Evolutionary conservation across 1,140 invertebrate genomes (phyloP).

Genomic region (Achroia grisella): DNA sequence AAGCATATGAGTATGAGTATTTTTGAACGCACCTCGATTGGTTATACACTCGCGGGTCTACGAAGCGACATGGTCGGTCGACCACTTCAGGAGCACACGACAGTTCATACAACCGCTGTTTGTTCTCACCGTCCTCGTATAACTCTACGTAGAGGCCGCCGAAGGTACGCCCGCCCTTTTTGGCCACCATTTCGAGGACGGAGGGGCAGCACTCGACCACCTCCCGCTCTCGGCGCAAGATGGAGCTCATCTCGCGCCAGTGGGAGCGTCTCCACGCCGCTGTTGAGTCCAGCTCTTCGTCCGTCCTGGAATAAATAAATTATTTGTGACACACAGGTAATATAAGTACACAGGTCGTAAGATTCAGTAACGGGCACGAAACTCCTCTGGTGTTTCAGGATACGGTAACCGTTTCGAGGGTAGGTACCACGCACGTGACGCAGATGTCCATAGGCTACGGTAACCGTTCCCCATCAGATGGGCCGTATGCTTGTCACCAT

Average conservation of each 20-base stretch:
- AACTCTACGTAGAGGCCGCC: slow-evolving; percentile 82
- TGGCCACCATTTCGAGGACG: slow-evolving; percentile 83
- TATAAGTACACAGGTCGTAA: no score
- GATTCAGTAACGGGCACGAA: no score
- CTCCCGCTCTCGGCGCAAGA: slow-evolving; percentile 73
- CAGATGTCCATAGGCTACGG: no score
- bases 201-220: slow-evolving; percentile 88
- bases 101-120: slow-evolving; percentile 84
- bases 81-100: slow-evolving; percentile 83
- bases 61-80: slow-evolving; percentile 83
- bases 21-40: slow-evolving; percentile 87
- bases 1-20: slow-evolving; percentile 89
- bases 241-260: slow-evolving; percentile 77
- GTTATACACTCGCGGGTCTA: slow-evolving; percentile 80
- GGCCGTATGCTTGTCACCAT: no score
- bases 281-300: slow-evolving; percentile 54
- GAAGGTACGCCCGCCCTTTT: slow-evolving; percentile 83
- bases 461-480: no score
- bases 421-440: no score
- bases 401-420: no score
- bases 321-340: no score
- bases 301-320: slow-evolving; percentile 35
- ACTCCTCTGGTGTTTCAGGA: no score
- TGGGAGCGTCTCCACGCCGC: slow-evolving; percentile 58
- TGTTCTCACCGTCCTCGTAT: slow-evolving; percentile 80